Conservation (phyloP, 1,140 invertebrate species). For the Danaus plexippus region DNA sequence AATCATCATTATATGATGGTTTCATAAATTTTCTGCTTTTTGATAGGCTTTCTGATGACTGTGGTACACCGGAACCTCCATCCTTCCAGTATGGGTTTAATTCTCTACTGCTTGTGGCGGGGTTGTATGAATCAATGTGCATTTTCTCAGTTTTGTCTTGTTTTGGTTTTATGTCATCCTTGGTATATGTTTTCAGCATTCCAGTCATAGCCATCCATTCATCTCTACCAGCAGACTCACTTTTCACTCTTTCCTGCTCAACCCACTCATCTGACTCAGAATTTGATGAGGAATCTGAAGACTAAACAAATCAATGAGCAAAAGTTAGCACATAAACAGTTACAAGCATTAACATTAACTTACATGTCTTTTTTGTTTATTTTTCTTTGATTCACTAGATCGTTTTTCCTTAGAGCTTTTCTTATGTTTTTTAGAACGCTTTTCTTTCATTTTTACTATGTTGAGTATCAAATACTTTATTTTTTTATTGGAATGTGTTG, state of each 20-base stretch:
- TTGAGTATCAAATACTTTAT: too few relatives aligned
- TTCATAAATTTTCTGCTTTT: slow-evolving; percentile 64
- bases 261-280: slow-evolving; percentile 71
- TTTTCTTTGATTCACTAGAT: slow-evolving; percentile 21
- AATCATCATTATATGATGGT: slow-evolving; percentile 48
- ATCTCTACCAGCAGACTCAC: slow-evolving; percentile 46
- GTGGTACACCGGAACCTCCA: slow-evolving; percentile 86
- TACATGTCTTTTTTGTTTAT: slow-evolving; percentile 26
- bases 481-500: too few relatives aligned
- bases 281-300: slow-evolving; percentile 37
- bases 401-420: slow-evolving; percentile 30
- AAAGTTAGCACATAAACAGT: slow-evolving; percentile 4
- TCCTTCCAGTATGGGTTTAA: slow-evolving; percentile 95
- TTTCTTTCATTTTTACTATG: slow-evolving; percentile 31
- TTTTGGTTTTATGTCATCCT: slow-evolving; percentile 61
- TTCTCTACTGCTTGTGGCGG: slow-evolving; percentile 81
- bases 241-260: slow-evolving; percentile 55
- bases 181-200: slow-evolving; percentile 65
- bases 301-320: slow-evolving; percentile 29
- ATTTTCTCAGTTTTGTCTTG: slow-evolving; percentile 68
- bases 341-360: slow-evolving; percentile 14
- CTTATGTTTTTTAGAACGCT: slow-evolving; percentile 28
- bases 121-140: slow-evolving; percentile 76
- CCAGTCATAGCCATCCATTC: slow-evolving; percentile 74
- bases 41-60: slow-evolving; percentile 36